Evolutionary conservation across 2,797 vertebrate genomes (phyloP).

Genomic region (Eupleurogrammus muticus): DNA sequence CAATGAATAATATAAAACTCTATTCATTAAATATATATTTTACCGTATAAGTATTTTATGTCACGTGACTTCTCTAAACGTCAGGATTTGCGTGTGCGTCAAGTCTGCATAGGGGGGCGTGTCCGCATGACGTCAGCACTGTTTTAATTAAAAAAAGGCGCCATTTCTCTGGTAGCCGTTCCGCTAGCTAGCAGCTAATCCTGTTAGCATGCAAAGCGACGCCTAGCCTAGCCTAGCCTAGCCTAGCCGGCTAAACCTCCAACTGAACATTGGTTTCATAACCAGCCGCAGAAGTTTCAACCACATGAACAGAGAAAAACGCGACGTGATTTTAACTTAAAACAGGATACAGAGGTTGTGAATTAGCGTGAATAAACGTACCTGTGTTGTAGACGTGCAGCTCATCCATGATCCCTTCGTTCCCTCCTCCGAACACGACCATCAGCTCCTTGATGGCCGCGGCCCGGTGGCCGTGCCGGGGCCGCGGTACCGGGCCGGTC

Average conservation of each 20-base stretch:
- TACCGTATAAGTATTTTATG: too few relatives aligned
- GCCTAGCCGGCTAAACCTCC: conserved; percentile 1
- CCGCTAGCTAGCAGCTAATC: conserved; percentile 32
- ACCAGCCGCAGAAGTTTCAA: background rate
- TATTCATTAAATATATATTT: too few relatives aligned
- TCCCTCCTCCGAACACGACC: conserved; percentile 92
- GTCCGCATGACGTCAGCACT: conserved; percentile 61
- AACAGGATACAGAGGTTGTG: too few relatives aligned
- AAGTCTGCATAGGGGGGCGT: conserved; percentile 44
- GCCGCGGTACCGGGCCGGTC: conserved; percentile 90
- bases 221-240: conserved; percentile 12
- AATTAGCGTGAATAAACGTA: too few relatives aligned
- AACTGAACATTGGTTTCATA: background rate
- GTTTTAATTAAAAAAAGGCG: conserved; percentile 80
- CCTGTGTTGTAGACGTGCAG: conserved; percentile 92
- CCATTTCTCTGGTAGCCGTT: conserved; percentile 75
- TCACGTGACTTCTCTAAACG: too few relatives aligned
- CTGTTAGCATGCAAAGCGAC: conserved; percentile 17
- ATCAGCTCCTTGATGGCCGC: conserved; percentile 92
- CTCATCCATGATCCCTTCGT: conserved; percentile 92
- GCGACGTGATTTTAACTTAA: background rate
- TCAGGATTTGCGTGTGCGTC: too few relatives aligned
- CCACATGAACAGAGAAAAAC: background rate
- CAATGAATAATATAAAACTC: too few relatives aligned
- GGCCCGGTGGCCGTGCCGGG: conserved; percentile 90